A percentile compares a stretch with the other conserved stretches of the same genome.
These are phyloP conservation scores for Polymixis flavicincta DNA, from an alignment of 2,888 invertebrate species.

Conservation along the genomic window DNA sequence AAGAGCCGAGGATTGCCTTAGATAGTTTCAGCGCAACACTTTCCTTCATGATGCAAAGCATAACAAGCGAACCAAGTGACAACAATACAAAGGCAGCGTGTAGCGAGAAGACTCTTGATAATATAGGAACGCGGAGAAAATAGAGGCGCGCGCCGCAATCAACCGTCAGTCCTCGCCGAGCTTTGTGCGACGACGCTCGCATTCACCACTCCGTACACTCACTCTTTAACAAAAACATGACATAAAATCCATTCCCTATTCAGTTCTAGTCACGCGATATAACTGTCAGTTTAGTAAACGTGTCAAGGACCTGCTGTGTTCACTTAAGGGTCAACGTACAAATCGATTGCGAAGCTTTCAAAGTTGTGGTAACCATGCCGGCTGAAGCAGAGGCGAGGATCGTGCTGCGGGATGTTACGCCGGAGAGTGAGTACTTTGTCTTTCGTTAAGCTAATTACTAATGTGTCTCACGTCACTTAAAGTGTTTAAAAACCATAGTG, in stretches of 20 bases:
- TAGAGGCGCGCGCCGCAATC: slow-evolving; percentile 51
- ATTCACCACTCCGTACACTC: slow-evolving; percentile 34
- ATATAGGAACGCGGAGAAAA: slow-evolving; percentile 49
- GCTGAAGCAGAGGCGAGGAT: slow-evolving; percentile 82
- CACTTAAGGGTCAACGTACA: slow-evolving; percentile 32
- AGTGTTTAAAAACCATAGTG: slow-evolving; percentile 17
- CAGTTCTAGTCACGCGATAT: slow-evolving; percentile 50
- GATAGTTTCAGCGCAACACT: slow-evolving; percentile 35
- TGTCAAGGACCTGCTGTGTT: slow-evolving; percentile 48
- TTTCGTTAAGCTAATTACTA: slow-evolving; percentile 21
- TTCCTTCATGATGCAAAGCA: slow-evolving; percentile 55
- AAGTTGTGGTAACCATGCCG: slow-evolving; percentile 79
- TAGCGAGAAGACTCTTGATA: slow-evolving; percentile 23
- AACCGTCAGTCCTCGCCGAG: slow-evolving; percentile 53
- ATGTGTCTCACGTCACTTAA: slow-evolving; percentile 2
- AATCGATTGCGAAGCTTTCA: slow-evolving; percentile 56
- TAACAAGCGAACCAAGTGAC: slow-evolving; percentile 48
- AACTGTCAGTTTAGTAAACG: slow-evolving; percentile 25
- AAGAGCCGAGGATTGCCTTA: slow-evolving; percentile 39
- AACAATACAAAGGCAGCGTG: slow-evolving; percentile 39
- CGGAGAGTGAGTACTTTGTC: slow-evolving; percentile 81
- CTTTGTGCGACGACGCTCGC: slow-evolving; percentile 65
- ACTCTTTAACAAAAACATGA: slow-evolving; percentile 66
- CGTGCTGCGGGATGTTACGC: slow-evolving; percentile 84
- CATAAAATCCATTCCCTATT: slow-evolving; percentile 61